Evolutionary conservation across 2,113 vertebrate genomes (phyloP), one percentile per base, ranked within the genome.

Genomic region (Aplodontia rufa): DNA sequence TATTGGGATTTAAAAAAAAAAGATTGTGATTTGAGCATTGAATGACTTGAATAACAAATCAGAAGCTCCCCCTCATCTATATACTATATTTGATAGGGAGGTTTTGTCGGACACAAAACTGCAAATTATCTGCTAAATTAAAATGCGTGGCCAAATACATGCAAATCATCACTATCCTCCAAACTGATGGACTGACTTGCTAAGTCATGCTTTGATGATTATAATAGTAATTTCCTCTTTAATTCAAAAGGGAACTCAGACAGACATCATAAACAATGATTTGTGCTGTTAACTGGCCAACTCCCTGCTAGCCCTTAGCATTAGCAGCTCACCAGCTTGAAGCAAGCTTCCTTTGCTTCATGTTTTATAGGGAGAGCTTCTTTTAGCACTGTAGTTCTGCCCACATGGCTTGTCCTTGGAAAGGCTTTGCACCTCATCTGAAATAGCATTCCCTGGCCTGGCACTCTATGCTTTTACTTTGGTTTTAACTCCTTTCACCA

Each of bases 1-100:
- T 95, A 95, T 22, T 79, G 86, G 20, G 64, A 26, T 13, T 13
- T 37, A 22, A 35, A 19, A 72, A 84, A 37, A 90, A 72, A 60
- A 80, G 51, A 53, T 78, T 84, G 75, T 79, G 72, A 95, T 94
- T 94, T 87, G 91, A 76, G n/a, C 19, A 60, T 32, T 49, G 47
- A 92, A 96, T 92, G 91, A 96, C 74, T 84, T 89, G 88, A 96
- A 95, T 94, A 89, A 88, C 72, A 93, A 94, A 92, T 88, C 47
- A 89, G 83, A 93, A 84, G 51, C 24, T 49, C 60, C 47, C n/a
- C 6, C 28, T 96, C 60, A 82, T 83, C 71, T 74, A 30, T 55
- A 74, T 1, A 16, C 49, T 68, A 51, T 28, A 37, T 84, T 90
- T 68, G 40, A 91, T 55, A 45, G 45, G 79, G 62, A 96, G 51